Percentiles rank a stretch among this genome's conserved stretches.
Evolutionary conservation across 2,888 invertebrate species (phyloP).

Genomic region (Agrotis ipsilon): DNA sequence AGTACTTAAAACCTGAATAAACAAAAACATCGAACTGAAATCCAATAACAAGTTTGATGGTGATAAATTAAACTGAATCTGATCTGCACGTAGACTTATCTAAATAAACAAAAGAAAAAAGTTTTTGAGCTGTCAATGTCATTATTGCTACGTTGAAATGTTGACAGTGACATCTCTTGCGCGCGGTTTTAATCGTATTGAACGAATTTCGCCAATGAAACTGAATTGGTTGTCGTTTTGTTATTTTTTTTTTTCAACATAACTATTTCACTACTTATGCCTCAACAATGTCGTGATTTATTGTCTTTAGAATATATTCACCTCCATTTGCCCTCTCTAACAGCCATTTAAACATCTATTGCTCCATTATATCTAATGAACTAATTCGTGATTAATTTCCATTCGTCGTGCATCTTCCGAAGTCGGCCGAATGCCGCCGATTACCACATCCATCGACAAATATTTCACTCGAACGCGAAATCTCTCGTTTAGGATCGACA

Average conservation of each 20-base stretch:
- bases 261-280: too few relatives aligned
- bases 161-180: too few relatives aligned
- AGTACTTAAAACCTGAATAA: neutral
- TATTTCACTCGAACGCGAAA: constrained; percentile 72
- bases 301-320: neutral
- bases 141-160: too few relatives aligned
- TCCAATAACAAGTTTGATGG: neutral
- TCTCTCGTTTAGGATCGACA: constrained; percentile 65
- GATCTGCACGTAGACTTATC: too few relatives aligned
- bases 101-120: too few relatives aligned
- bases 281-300: neutral
- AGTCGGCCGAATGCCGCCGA: constrained; percentile 35
- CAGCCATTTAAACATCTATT: neutral
- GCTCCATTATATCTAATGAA: constrained; percentile 23
- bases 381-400: constrained; percentile 47
- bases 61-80: neutral
- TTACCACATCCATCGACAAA: constrained; percentile 72
- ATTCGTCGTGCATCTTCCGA: constrained; percentile 54
- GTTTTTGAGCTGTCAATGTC: too few relatives aligned
- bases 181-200: too few relatives aligned
- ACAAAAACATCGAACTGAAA: neutral
- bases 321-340: neutral
- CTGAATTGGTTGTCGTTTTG: too few relatives aligned
- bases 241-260: too few relatives aligned
- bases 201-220: too few relatives aligned